Base-by-base conservation (phyloP, 1,140 invertebrate genomes). In the Ceratitis capitata region DNA sequence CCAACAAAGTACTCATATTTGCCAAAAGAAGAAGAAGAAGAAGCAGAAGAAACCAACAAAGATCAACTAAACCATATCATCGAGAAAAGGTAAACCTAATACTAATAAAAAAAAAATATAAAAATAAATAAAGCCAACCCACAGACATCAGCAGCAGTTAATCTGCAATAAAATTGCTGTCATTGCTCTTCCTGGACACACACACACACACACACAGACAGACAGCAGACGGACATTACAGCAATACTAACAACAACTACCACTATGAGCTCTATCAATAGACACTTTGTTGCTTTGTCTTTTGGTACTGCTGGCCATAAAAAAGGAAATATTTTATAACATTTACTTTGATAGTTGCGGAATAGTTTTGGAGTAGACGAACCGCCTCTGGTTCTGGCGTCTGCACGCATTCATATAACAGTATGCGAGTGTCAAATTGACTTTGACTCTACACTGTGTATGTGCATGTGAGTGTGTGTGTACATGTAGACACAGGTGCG, bases 61-160 rank as follows among this genome's bases (percentile, higher is more conserved):
- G 29, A 84, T 42, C 83, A 45, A 84, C 19, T 19, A 84, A 58
- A 58, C 6, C n/a, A 2, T 58, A 84, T 29, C 53, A 84, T 14
- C 53, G n/a, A 84, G 47, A 42, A 53, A 84, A 61, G 53, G 32
- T 9, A 19, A 83, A 29, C 32, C 78, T 29, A 82, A 82, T 29
- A 29, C 82, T 32, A 53, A 49, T 83, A 83, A 53, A 32, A 83
- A 32, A 16, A 45, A 39, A 69, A 78, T n/a, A n/a, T n/a, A n/a
- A n/a, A n/a, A n/a, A n/a, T n/a, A n/a, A n/a, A n/a, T n/a, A 78
- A 53, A 9, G 32, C 42, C 82, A 51, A 51, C 49, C 47, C 49
- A 83, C 26, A 83, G 82, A 83, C 82, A 83, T 83, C 82, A 83
- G 82, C 69, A 53, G 82, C 82, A 49, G 82, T 83, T 83, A 83